Evolutionary conservation across 2,888 invertebrate species (phyloP).

Genomic region (Sinopyrophorus schimmeli): DNA sequence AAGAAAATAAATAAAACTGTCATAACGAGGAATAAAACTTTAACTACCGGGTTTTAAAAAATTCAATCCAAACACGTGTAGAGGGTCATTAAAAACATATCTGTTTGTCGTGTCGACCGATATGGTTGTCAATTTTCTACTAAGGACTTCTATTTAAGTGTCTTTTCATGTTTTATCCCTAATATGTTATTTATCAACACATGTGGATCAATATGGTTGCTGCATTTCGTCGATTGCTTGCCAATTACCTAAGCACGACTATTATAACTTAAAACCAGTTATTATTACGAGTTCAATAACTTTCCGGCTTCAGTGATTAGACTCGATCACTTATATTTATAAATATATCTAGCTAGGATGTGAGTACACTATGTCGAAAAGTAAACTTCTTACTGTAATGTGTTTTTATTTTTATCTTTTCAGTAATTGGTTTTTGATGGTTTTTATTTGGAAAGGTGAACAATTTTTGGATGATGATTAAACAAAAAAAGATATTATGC

Average conservation of each 20-base stretch:
- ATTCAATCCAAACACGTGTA: conserved; percentile 38
- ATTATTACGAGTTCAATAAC: conserved; percentile 23
- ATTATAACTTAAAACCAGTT: conserved; percentile 29
- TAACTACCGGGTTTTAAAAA: conserved; percentile 35
- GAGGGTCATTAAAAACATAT: conserved; percentile 36
- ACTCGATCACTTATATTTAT: too few relatives aligned
- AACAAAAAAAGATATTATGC: too few relatives aligned
- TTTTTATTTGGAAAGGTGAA: too few relatives aligned
- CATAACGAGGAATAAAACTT: conserved; percentile 32
- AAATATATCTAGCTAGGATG: too few relatives aligned
- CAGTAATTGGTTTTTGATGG: too few relatives aligned
- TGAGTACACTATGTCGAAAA: too few relatives aligned
- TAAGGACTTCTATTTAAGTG: conserved; percentile 33
- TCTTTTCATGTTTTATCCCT: conserved; percentile 33
- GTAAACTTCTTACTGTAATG: too few relatives aligned
- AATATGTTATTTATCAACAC: conserved; percentile 29
- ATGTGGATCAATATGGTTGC: conserved; percentile 28
- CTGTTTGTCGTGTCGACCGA: conserved; percentile 29
- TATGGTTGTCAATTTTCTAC: conserved; percentile 29
- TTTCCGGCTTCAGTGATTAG: conserved; percentile 4
- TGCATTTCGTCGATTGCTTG: conserved; percentile 26
- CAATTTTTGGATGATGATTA: too few relatives aligned
- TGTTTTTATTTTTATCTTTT: too few relatives aligned
- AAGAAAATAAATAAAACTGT: conserved; percentile 30
- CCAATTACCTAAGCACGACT: conserved; percentile 31